Evolutionary conservation across 2,888 invertebrate species (phyloP).

Genomic region (Drosophila histrio): DNA sequence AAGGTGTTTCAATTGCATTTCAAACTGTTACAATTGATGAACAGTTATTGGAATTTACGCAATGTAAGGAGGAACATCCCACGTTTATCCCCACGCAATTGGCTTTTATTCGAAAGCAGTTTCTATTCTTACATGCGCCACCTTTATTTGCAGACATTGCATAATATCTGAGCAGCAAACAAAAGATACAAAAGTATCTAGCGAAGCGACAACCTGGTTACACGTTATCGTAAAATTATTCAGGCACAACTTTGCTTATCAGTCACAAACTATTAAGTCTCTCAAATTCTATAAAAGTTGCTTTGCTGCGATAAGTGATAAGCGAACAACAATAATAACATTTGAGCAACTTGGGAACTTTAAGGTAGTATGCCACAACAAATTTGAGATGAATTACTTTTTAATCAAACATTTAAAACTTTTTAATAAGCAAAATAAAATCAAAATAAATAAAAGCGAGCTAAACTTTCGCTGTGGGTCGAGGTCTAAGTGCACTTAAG

Average conservation of each 20-base stretch:
- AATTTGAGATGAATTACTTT: constrained; percentile 66
- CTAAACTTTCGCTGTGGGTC: constrained; percentile 22
- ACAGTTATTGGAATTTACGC: constrained; percentile 3
- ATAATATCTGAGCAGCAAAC: constrained; percentile 22
- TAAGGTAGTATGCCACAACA: constrained; percentile 40
- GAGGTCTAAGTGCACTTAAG: constrained; percentile 34
- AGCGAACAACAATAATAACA: constrained; percentile 9
- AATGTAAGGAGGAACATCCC: constrained; percentile 3
- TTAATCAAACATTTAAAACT: constrained; percentile 78
- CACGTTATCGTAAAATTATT: constrained; percentile 13
- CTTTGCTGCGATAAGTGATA: constrained; percentile 10
- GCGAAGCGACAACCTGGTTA: neutral
- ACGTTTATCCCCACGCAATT: neutral
- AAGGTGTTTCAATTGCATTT: constrained; percentile 3
- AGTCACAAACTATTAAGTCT: constrained; percentile 29
- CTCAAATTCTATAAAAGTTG: constrained; percentile 15
- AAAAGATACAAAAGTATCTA: constrained; percentile 5
- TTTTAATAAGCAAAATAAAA: constrained; percentile 66
- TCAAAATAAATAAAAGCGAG: constrained; percentile 30
- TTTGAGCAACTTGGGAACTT: constrained; percentile 24
- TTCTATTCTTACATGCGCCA: neutral
- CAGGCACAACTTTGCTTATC: constrained; percentile 32
- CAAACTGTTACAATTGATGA: neutral
- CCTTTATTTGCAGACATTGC: constrained; percentile 15
- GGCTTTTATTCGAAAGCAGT: neutral